Evolutionary conservation across 2,113 vertebrate species (phyloP).

Genomic region (Donacobius atricapilla): DNA sequence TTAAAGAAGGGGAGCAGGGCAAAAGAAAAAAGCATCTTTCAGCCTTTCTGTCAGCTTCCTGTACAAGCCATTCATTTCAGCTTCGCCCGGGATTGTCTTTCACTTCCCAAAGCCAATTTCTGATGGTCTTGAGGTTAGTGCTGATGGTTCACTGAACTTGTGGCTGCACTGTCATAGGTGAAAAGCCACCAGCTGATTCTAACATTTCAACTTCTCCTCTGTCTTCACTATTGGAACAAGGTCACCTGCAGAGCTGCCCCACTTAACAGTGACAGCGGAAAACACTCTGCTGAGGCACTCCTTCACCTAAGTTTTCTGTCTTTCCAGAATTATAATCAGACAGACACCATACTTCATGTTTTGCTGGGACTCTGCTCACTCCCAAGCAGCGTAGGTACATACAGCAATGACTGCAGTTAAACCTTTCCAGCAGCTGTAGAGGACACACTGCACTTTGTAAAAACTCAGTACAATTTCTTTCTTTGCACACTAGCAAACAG

Average conservation of each 20-base stretch:
- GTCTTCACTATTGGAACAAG: background rate
- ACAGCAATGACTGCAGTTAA: background rate
- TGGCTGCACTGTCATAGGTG: background rate
- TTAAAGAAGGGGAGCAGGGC: background rate
- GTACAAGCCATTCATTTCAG: background rate
- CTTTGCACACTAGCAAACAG: background rate
- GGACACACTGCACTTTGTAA: background rate
- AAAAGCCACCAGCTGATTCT: background rate
- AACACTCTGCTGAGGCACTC: background rate
- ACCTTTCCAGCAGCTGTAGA: background rate
- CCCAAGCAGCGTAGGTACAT: background rate
- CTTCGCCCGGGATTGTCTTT: background rate
- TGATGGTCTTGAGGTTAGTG: background rate
- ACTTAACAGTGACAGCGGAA: background rate
- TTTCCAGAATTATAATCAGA: background rate
- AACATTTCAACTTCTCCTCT: background rate
- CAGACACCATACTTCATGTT: background rate
- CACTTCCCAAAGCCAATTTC: background rate
- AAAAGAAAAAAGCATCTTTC: background rate
- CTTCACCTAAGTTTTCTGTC: background rate
- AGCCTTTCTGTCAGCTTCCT: background rate
- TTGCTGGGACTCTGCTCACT: background rate
- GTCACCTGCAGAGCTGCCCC: background rate
- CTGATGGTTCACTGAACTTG: background rate
- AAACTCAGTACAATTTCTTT: background rate